Percentiles rank a stretch among this genome's conserved stretches.
phyloP scores from a whole-genome alignment of 1,140 invertebrate genomes.

The Frieseomelitta varia region DNA sequence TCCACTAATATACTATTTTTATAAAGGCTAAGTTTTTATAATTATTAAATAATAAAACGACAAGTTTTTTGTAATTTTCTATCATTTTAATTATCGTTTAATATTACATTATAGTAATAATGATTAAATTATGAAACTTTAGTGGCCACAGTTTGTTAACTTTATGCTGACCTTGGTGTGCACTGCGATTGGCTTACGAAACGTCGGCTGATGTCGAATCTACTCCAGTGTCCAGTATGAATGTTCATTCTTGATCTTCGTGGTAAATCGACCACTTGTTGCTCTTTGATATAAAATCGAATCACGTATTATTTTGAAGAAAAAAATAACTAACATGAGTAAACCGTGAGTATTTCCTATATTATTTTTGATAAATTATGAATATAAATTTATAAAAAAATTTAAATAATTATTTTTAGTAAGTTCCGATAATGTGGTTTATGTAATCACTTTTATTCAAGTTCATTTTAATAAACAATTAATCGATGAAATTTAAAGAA shows the following conservation, averaged over 20 bases:
- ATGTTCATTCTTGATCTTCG: slow-evolving; percentile 31
- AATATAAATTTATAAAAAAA: background rate
- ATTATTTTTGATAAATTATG: background rate
- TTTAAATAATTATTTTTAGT: background rate
- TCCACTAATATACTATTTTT: background rate
- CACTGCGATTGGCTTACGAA: slow-evolving; percentile 62
- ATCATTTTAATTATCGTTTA: background rate
- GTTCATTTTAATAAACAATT: background rate
- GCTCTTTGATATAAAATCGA: slow-evolving; percentile 17
- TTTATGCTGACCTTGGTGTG: slow-evolving; percentile 33
- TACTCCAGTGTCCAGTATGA: slow-evolving; percentile 31
- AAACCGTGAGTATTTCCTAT: slow-evolving; percentile 69
- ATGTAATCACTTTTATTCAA: background rate
- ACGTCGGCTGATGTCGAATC: slow-evolving; percentile 65
- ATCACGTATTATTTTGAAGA: slow-evolving; percentile 11
- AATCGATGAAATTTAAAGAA: background rate
- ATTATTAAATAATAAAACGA: background rate
- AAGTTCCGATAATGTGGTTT: background rate
- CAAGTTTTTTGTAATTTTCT: background rate
- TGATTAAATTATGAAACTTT: slow-evolving; percentile 32
- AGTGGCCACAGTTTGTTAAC: slow-evolving; percentile 9
- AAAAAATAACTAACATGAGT: slow-evolving; percentile 57
- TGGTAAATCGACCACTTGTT: slow-evolving; percentile 67
- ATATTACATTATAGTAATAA: background rate
- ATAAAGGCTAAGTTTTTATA: background rate